A percentile compares a stretch with the other conserved stretches of the same genome.
These are phyloP conservation scores for Charanyca ferruginea DNA, from an alignment of 2,888 invertebrate species.

Conservation along the genomic window DNA sequence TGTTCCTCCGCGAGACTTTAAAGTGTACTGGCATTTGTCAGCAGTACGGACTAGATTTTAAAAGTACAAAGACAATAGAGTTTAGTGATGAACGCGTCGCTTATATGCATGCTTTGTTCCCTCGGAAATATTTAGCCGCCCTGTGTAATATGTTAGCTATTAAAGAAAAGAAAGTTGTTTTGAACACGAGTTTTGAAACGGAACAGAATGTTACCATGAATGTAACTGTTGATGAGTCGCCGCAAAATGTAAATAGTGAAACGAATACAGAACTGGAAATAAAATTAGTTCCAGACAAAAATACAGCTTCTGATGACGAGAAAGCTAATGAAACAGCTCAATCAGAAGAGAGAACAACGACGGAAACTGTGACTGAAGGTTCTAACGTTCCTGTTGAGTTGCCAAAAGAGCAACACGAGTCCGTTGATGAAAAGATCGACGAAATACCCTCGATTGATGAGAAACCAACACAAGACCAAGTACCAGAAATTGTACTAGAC, in stretches of 20 bases:
- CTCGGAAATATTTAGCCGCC: conserved; percentile 93
- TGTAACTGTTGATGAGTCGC: conserved; percentile 83
- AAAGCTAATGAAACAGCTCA: conserved; percentile 79
- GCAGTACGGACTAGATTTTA: conserved; percentile 92
- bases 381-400: conserved; percentile 74
- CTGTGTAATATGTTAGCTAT: conserved; percentile 95
- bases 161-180: conserved; percentile 92
- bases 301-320: conserved; percentile 77
- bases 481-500: conserved; percentile 70
- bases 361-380: conserved; percentile 73
- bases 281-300: conserved; percentile 80
- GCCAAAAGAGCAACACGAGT: conserved; percentile 77
- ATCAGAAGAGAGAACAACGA: conserved; percentile 75
- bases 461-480: conserved; percentile 70
- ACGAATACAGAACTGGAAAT: conserved; percentile 81
- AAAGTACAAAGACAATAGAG: conserved; percentile 89
- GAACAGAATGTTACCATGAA: conserved; percentile 88
- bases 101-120: conserved; percentile 92
- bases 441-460: conserved; percentile 74
- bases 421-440: conserved; percentile 75
- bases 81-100: conserved; percentile 88
- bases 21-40: conserved; percentile 92
- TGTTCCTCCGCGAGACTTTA: conserved; percentile 92
- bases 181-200: conserved; percentile 92
- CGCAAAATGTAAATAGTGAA: conserved; percentile 77